These are phyloP conservation scores for Temnothorax unifasciatus DNA, from an alignment of 2,888 invertebrate species.

Conservation along the genomic window DNA sequence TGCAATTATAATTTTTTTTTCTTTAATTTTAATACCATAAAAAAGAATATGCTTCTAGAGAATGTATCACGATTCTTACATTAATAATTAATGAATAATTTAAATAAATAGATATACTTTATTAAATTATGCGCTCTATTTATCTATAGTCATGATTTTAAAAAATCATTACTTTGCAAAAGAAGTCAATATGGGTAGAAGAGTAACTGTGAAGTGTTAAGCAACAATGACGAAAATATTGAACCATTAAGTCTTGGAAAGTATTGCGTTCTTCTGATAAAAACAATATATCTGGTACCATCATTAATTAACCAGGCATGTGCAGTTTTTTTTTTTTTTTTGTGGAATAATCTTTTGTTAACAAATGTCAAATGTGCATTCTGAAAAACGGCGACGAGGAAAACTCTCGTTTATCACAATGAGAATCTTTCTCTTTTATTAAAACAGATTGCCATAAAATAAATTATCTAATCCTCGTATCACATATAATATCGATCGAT, in stretches of 20 bases:
- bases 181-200: not conserved
- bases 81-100: not conserved
- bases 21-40: no score
- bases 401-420: not conserved
- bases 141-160: not conserved
- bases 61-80: no score
- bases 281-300: not conserved
- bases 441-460: not conserved
- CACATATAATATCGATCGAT: constrained; percentile 36
- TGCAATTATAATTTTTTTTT: no score
- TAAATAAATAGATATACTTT: not conserved
- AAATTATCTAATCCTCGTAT: constrained; percentile 52
- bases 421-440: not conserved
- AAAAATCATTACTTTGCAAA: not conserved
- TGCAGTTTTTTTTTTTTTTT: not conserved
- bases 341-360: constrained; percentile 3
- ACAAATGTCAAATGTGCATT: not conserved
- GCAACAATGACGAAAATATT: not conserved
- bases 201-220: not conserved
- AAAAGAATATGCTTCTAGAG: no score
- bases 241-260: not conserved
- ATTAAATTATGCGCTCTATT: not conserved
- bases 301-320: not conserved
- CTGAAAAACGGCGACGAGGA: not conserved
- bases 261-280: not conserved